These are phyloP conservation scores for Nomada goodeniana DNA, from an alignment of 2,888 invertebrate genomes.

Conservation along the genomic window DNA sequence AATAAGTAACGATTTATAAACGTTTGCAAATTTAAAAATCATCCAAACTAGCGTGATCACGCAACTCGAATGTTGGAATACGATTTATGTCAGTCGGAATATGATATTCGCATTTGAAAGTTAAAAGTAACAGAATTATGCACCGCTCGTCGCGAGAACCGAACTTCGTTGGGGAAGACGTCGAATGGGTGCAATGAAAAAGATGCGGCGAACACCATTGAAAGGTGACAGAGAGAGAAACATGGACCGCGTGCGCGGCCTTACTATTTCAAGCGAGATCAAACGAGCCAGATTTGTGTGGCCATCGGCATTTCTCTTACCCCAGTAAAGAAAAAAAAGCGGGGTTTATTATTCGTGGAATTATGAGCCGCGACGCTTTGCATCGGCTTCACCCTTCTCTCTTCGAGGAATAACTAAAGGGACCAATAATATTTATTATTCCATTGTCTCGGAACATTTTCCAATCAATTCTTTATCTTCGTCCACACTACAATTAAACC, in stretches of 20 bases:
- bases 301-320: slow-evolving; percentile 64
- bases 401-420: slow-evolving; percentile 31
- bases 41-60: too few species aligned
- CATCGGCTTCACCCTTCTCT: slow-evolving; percentile 23
- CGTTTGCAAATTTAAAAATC: too few species aligned
- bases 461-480: too few species aligned
- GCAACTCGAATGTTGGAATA: background rate
- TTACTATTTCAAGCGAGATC: slow-evolving; percentile 75
- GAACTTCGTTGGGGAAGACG: slow-evolving; percentile 1
- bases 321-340: slow-evolving; percentile 38
- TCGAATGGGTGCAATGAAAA: background rate
- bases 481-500: too few species aligned
- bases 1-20: too few species aligned
- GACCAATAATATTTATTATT: background rate
- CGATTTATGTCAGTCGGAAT: background rate
- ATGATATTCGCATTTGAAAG: slow-evolving; percentile 9
- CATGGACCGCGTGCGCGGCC: slow-evolving; percentile 46
- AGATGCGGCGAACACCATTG: background rate
- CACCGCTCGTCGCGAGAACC: slow-evolving; percentile 20
- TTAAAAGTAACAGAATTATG: slow-evolving; percentile 14
- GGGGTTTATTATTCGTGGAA: slow-evolving; percentile 65
- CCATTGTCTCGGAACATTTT: background rate
- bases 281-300: slow-evolving; percentile 69
- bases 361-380: slow-evolving; percentile 34
- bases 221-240: slow-evolving; percentile 3